Evolutionary conservation across 2,888 invertebrate genomes (phyloP), one percentile per base, ranked within the genome.

Genomic region (Blomia tropicalis): DNA sequence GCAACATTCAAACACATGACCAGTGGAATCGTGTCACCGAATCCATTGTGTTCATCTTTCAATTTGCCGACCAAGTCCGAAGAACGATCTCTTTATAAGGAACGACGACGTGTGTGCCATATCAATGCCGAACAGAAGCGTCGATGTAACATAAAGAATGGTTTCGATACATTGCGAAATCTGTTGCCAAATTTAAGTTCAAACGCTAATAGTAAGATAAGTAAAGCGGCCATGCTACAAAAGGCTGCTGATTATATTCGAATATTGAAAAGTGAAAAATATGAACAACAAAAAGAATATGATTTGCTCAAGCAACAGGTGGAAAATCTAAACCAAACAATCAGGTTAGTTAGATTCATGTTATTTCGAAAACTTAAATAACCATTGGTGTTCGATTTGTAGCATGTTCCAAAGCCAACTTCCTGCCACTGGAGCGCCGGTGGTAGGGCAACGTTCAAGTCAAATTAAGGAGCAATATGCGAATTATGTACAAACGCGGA

Each of bases 51-150:
- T 17, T 36, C 36, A 11, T n/a, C n/a, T n/a, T n/a, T n/a, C n/a
- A 7, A 11, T 11, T 36, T 36, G 36, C 36, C 36, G 36, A 36
- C 17, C 17, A 36, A 56, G 44, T 70, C 70, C 59, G 69, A 70
- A 27, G 72, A 72, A 31, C 67, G 70, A 62, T 70, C 70, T 27
- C 69, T 70, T 59, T 71, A 71, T 66, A 70, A 69, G 71, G 83
- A 86, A 72, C 83, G 86, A 69, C 78, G 85, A 51, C 81, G 91
- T 61, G 86, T 84, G 66, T 87, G 88, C 17, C 93, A 93, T 74
- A 85, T 90, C 69, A 90, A 90, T 75, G 91, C 95, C 0, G 95
- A 95, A 72, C 92, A 93, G 76, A 95, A 93, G 74, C 80, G 95
- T 36, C 80, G 93, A 60, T 91, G 87, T 74, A 93, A 92, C 74